Evolutionary conservation across 2,888 invertebrate species (phyloP), one percentile per base, ranked within the genome.

Genomic region (Ecdyonurus torrentis): DNA sequence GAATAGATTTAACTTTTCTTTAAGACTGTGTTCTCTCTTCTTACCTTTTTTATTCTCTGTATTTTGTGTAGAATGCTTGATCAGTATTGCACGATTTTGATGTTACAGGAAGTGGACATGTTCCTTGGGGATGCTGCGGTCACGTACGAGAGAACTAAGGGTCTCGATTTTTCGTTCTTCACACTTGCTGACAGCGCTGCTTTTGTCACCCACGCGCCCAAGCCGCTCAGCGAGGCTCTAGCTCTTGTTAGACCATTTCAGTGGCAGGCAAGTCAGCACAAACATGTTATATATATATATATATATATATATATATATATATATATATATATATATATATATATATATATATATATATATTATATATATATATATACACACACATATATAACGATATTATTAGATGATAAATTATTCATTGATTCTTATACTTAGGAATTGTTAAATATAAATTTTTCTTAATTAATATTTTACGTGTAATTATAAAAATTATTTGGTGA

Each of bases 101-200:
- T 61, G 66, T 69, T 70, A 3, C 67, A 85, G 85, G 79, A 81
- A 74, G 86, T 84, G 0, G 86, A 87, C 66, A 81, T 88, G 69
- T 85, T 87, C 69, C 76, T 88, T 50, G 88, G 88, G 0, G 88
- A 88, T 69, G 84, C 87, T 1, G 84, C 85, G 0, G 78, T 88
- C 68, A 87, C 86, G 0, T 83, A 82, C 78, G 87, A 88, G 70
- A 76, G 87, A 2, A 78, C 83, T 18, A 83, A 83, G 68, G 85
- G 82, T 0, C 85, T 86, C 0, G 87, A 88, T 70, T 88, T 87
- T 74, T 86, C 87, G 0, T 87, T 87, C 70, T 77, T 87, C 63
- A 88, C 87, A 0, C 74, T 88, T 52, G 86, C 87, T 0, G 88
- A 88, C 70, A 87, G 86, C 20, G 87, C 86, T 0, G 87, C 87